A percentile compares a stretch with the other conserved stretches of the same genome.
Conservation (phyloP, 37 sponge, comb jelly and placozoan species). For the Trichoplax adhaerens region DNA sequence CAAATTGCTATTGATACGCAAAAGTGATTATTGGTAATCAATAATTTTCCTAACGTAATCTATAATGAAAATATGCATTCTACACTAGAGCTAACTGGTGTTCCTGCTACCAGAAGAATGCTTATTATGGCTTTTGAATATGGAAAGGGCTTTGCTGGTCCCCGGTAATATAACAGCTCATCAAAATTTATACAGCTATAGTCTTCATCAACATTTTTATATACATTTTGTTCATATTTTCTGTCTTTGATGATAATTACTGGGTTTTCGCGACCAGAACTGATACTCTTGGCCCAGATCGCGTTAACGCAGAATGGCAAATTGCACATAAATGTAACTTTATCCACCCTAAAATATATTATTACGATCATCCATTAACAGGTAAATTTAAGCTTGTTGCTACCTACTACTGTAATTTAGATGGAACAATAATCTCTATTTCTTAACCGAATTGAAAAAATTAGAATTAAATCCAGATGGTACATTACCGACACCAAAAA, state of each 20-base stretch:
- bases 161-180: constrained; percentile 31
- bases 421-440: not conserved
- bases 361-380: constrained; percentile 34
- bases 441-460: not conserved
- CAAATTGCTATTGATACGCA: too few species aligned
- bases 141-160: constrained; percentile 63
- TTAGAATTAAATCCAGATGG: not conserved
- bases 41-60: too few species aligned
- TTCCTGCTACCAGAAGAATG: constrained; percentile 16
- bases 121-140: constrained; percentile 62
- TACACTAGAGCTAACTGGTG: constrained; percentile 48
- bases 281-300: too few species aligned
- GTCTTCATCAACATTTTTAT: too few species aligned
- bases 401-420: too few species aligned
- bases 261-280: too few species aligned
- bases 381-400: not conserved
- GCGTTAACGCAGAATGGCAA: constrained; percentile 5
- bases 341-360: constrained; percentile 86
- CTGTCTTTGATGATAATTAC: not conserved
- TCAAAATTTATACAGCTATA: too few species aligned
- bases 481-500: constrained; percentile 21
- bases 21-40: too few species aligned
- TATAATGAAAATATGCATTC: not conserved
- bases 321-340: constrained; percentile 78
- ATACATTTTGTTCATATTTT: not conserved